Evolutionary conservation across 1,140 invertebrate genomes (phyloP).

Genomic region (Bombus difficillimus): DNA sequence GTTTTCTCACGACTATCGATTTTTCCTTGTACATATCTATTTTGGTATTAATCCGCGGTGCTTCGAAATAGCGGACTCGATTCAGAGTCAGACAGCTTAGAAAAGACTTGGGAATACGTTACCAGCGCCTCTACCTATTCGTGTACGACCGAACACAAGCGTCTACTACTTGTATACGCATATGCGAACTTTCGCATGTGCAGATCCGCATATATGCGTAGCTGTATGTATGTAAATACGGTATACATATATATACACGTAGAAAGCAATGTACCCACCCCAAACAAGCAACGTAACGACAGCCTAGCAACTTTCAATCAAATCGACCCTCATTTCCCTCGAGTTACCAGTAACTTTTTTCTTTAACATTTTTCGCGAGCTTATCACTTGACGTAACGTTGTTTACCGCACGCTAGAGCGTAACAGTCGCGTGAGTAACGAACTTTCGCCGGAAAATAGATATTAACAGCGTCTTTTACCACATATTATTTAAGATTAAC

Average conservation of each 20-base stretch:
- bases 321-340: not conserved
- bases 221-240: not conserved
- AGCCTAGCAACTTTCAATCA: constrained; percentile 64
- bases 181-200: not conserved
- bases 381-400: constrained; percentile 24
- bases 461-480: constrained; percentile 46
- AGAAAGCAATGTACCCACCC: not conserved
- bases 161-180: not conserved
- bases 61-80: constrained; percentile 55
- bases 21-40: constrained; percentile 32
- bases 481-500: constrained; percentile 43
- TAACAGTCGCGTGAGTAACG: constrained; percentile 39
- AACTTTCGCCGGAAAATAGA: constrained; percentile 44
- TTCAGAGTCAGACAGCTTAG: constrained; percentile 64
- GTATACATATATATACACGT: not conserved
- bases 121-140: constrained; percentile 29
- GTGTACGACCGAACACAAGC: constrained; percentile 13
- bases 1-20: not conserved
- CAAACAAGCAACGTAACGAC: constrained; percentile 55
- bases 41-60: constrained; percentile 58
- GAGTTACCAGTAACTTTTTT: constrained; percentile 30
- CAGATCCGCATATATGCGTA: not conserved
- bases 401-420: constrained; percentile 9
- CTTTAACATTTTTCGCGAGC: constrained; percentile 22
- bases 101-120: constrained; percentile 67